Base-by-base conservation (phyloP, 2,113 vertebrate genomes). In the Capreolus pygargus region DNA sequence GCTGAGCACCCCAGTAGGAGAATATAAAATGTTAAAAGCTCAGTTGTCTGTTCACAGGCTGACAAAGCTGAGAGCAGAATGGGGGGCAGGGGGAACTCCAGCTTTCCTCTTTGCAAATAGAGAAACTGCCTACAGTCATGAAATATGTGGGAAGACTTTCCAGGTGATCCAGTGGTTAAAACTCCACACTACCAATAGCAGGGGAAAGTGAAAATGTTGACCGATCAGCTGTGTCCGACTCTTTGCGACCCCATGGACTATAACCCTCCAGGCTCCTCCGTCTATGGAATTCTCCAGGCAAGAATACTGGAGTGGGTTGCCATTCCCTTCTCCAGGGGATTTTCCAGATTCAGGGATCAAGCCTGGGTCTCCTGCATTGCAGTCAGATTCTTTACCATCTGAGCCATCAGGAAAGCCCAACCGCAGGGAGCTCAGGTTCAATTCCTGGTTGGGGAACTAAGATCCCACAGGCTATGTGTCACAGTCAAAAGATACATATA, bases 181-280 rank as follows among this genome's bases (percentile, higher is more conserved):
- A 25, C 70, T 74, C 70, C 5, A 3, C 21, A 39, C 36, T 25
- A 43, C 11, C 19, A 43, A 74, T 2, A 43, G 70, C 36, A 76
- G 36, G 23, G 70, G 11, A 43, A 76, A 76, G 70, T 43, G 36
- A 76, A 76, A 76, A 43, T 43, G 36, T 43, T 76, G 6, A 43
- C 27, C 3, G 0, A 74, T 25, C 36, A 27, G 36, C 23, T 43
- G 23, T 25, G 23, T 39, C 70, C 0, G 0, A 76, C 23, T 43
- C 70, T 76, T 76, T 3, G 3, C 13, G 28, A 61, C 28, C 58
- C 28, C 58, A 2, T 43, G 36, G 36, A 43, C 70, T 43, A 3
- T 76, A 76, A 27, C 36, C 36, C 36, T 13, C 36, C 70, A 43
- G 70, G 21, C 70, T 43, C 70, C 36, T 74, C 36, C 43, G 36